Base-by-base conservation (phyloP, 2,797 vertebrate species). In the Hemitrygon akajei region DNA sequence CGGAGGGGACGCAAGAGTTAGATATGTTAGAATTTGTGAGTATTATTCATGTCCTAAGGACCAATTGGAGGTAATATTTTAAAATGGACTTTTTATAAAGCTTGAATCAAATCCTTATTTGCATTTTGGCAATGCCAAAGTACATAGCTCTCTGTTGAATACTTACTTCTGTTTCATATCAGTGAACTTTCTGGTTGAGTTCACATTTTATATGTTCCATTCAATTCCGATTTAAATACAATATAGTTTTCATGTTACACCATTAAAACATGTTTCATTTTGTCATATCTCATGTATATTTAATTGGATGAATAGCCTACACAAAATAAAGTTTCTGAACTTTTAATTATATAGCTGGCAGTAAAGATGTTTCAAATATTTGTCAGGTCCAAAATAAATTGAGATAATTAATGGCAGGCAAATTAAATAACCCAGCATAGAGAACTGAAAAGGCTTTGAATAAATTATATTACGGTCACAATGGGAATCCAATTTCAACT, bases 401-500 rank as follows among this genome's bases (percentile, higher is more conserved):
- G 2, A 22, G 60, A 30, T 18, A 66, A 89, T 66, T 60, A 10
- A 7, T 6, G 5, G n/a, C n/a, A 22, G 14, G 66, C 18, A 89
- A 66, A 37, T 60, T 34, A 37, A 37, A n/a, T 79, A 79, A 14
- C 76, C 3, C 76, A 34, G 11, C 76, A n/a, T 34, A 0, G 7
- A 20, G 58, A 87, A 34, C 30, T 7, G 30, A 66, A 87, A 66
- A 58, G 30, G 30, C 30, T 89, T n/a, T 89, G 86, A 89, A 34
- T 66, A 9, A 89, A 86, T 60, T 60, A 56, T 27, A 14, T 86
- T 30, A 86, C 56, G 86, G 58, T 75, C 56, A 60, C 25, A 58
- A 30, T 60, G 56, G 30, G 25, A 86, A 60, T 86, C 82, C 25
- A 86, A 58, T 86, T 86, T 86, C 82, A 86, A 86, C 58, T 58